phyloP scores from a whole-genome alignment of 1,140 invertebrate genomes.

The Zaprionus africanus region DNA sequence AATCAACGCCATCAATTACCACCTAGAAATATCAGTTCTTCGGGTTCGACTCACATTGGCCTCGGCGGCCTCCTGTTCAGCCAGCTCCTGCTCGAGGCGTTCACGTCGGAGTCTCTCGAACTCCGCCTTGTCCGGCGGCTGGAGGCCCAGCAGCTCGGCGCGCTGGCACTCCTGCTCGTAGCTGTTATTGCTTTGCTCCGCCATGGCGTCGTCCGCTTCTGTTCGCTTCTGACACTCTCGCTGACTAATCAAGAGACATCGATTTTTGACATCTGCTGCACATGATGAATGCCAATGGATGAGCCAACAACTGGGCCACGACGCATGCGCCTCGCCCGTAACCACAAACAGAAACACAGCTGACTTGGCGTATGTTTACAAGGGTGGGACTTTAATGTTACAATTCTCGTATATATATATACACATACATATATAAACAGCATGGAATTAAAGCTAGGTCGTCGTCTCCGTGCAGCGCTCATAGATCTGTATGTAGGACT shows the following conservation, averaged over 20 bases:
- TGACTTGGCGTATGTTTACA: constrained; percentile 10
- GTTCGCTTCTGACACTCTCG: constrained; percentile 1
- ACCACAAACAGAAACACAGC: constrained; percentile 18
- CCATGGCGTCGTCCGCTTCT: constrained; percentile 38
- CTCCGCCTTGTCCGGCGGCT: constrained; percentile 88
- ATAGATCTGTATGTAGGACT: constrained; percentile 98
- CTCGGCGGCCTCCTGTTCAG: constrained; percentile 85
- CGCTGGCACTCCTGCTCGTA: constrained; percentile 90
- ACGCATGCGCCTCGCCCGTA: constrained; percentile 41
- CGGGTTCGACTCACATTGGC: constrained; percentile 66
- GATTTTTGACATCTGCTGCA: constrained; percentile 47
- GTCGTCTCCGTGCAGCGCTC: constrained; percentile 83
- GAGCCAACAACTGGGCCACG: constrained; percentile 31
- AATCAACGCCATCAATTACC: neutral
- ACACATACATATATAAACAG: constrained; percentile 1
- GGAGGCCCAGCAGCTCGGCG: constrained; percentile 89
- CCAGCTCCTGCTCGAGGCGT: constrained; percentile 72
- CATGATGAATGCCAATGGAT: constrained; percentile 9
- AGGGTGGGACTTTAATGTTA: constrained; percentile 16
- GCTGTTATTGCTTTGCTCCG: constrained; percentile 76
- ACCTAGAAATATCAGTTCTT: neutral
- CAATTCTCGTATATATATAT: constrained; percentile 1
- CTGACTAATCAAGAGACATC: constrained; percentile 60
- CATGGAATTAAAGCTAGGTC: constrained; percentile 25
- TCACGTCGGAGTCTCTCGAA: constrained; percentile 85